A percentile compares a stretch with the other conserved stretches of the same genome.
Conservation (phyloP, 2,113 vertebrate species). For the Ammodytes marinus region DNA sequence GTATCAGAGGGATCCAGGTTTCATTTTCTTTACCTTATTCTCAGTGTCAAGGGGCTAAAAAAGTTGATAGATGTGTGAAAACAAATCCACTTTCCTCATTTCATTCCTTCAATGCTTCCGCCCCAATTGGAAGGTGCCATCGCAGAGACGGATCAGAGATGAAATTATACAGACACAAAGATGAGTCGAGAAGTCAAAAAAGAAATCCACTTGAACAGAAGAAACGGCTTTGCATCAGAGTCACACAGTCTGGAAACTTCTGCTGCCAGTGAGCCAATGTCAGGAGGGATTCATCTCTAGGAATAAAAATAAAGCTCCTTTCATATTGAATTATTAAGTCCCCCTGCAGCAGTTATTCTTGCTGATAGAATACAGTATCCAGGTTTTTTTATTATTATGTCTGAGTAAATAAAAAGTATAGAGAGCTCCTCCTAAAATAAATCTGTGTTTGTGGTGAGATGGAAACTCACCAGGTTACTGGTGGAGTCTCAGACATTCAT, state of each 20-base stretch:
- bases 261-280: slow-evolving; percentile 53
- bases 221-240: slow-evolving; percentile 44
- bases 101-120: slow-evolving; percentile 29
- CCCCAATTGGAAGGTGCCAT: slow-evolving; percentile 11
- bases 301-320: slow-evolving; percentile 63
- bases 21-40: slow-evolving; percentile 71
- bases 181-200: slow-evolving; percentile 55
- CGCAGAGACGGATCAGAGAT: slow-evolving; percentile 69
- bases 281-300: slow-evolving; percentile 60
- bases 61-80: slow-evolving; percentile 65
- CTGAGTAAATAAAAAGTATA: slow-evolving; percentile 36
- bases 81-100: slow-evolving; percentile 56
- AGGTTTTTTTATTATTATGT: slow-evolving; percentile 31
- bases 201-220: slow-evolving; percentile 50
- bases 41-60: slow-evolving; percentile 54
- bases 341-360: slow-evolving; percentile 33
- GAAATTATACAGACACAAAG: slow-evolving; percentile 73
- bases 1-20: slow-evolving; percentile 49
- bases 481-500: neutral
- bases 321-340: slow-evolving; percentile 65
- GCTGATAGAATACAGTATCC: slow-evolving; percentile 42
- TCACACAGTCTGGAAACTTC: slow-evolving; percentile 51
- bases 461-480: slow-evolving; percentile 8
- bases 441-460: slow-evolving; percentile 28
- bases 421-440: slow-evolving; percentile 10